A percentile compares a stretch with the other conserved stretches of the same genome.
These are phyloP conservation scores for Cylindroiulus punctatus DNA, from an alignment of 2,888 invertebrate species.

Conservation along the genomic window DNA sequence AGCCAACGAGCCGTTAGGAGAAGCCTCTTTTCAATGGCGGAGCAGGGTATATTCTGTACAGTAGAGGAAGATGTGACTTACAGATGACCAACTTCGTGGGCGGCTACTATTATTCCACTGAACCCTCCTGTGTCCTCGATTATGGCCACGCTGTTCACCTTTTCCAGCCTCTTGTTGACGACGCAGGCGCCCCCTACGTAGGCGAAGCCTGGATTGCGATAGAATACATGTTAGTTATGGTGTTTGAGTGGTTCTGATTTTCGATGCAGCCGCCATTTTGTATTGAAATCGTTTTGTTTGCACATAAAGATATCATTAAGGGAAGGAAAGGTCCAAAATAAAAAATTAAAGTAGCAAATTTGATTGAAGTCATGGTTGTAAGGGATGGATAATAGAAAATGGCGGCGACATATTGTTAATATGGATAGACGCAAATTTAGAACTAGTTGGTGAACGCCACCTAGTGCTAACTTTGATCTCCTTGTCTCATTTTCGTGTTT, in stretches of 20 bases:
- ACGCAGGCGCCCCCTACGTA: slow-evolving; percentile 97
- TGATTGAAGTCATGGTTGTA: no score
- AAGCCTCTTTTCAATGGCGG: no score
- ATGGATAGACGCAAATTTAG: background rate
- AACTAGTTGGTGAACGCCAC: background rate
- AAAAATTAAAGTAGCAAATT: no score
- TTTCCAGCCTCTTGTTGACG: slow-evolving; percentile 92
- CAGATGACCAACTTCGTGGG: slow-evolving; percentile 97
- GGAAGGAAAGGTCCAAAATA: no score
- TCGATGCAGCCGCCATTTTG: background rate
- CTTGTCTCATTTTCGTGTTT: no score
- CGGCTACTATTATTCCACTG: slow-evolving; percentile 95
- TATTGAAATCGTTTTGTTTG: no score
- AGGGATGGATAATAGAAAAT: no score
- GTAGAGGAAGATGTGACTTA: slow-evolving; percentile 74
- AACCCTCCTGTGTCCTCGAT: slow-evolving; percentile 97
- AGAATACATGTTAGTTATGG: background rate
- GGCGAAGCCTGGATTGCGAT: slow-evolving; percentile 79
- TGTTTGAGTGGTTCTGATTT: background rate
- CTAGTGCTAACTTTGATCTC: background rate
- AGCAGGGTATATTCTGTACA: no score
- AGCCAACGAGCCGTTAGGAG: no score
- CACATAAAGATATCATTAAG: no score
- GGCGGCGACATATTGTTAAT: background rate
- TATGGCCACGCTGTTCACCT: slow-evolving; percentile 95